These are phyloP conservation scores for Sebastes iracundus DNA, from an alignment of 2,797 vertebrate genomes.

Conservation along the genomic window DNA sequence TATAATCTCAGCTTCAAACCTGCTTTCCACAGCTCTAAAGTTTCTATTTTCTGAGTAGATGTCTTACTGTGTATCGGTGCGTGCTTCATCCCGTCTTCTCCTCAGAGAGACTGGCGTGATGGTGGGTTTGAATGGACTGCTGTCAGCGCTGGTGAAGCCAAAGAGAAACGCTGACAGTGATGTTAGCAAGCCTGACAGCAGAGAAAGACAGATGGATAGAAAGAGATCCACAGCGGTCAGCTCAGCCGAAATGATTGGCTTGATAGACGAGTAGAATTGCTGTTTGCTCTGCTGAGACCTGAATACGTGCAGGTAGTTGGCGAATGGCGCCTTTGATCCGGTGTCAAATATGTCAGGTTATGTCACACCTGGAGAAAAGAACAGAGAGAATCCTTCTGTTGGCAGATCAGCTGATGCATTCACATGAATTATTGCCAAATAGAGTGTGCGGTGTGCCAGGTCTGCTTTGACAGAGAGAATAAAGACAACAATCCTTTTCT, in stretches of 20 bases:
- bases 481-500: not conserved
- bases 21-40: not conserved
- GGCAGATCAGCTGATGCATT: slow-evolving; percentile 34
- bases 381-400: slow-evolving; percentile 6
- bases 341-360: slow-evolving; percentile 36
- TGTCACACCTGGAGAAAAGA: slow-evolving; percentile 18
- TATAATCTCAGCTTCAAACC: not conserved
- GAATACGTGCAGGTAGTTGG: not conserved
- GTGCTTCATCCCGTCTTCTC: slow-evolving; percentile 3
- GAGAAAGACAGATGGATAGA: slow-evolving; percentile 22
- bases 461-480: slow-evolving; percentile 13
- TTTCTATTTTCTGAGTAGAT: slow-evolving; percentile 5
- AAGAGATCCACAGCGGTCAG: slow-evolving; percentile 20
- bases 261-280: slow-evolving; percentile 30
- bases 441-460: not conserved
- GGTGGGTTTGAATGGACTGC: slow-evolving; percentile 38
- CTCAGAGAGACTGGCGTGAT: slow-evolving; percentile 32
- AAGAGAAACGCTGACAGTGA: slow-evolving; percentile 56
- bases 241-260: slow-evolving; percentile 12
- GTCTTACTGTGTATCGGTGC: not conserved
- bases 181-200: slow-evolving; percentile 57
- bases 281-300: slow-evolving; percentile 25
- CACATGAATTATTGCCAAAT: slow-evolving; percentile 23
- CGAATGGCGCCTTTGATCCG: slow-evolving; percentile 16
- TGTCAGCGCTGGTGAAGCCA: slow-evolving; percentile 40